phyloP scores from a whole-genome alignment of 2,888 invertebrate genomes.

The Pseudococcus viburni region DNA sequence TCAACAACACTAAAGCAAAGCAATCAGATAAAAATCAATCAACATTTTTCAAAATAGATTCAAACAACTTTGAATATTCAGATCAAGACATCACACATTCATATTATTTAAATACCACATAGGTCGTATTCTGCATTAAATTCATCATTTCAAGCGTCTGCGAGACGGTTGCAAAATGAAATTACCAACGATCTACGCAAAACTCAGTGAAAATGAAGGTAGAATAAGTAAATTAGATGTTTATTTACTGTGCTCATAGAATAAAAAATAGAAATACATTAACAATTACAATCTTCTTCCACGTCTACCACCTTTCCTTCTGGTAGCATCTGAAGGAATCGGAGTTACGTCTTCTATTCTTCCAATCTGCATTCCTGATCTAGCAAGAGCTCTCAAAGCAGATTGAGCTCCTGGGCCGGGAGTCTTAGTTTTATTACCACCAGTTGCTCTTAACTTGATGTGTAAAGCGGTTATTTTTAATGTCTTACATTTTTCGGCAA shows the following conservation, averaged over 20 bases:
- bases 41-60: too few species aligned
- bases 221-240: constrained; percentile 9
- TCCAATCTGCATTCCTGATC: constrained; percentile 99
- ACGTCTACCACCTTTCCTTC: constrained; percentile 99
- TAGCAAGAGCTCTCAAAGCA: constrained; percentile 96
- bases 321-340: constrained; percentile 98
- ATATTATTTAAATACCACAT: not conserved
- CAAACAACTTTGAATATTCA: too few species aligned
- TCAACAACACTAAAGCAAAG: too few species aligned
- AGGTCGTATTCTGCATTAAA: too few species aligned
- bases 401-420: constrained; percentile 99
- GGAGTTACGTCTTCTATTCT: constrained; percentile 99
- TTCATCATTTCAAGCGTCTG: not conserved
- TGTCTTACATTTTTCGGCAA: constrained; percentile 97
- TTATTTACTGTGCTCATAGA: constrained; percentile 37
- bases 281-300: constrained; percentile 93
- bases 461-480: constrained; percentile 98
- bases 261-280: constrained; percentile 60
- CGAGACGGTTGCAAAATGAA: not conserved
- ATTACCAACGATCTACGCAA: not conserved
- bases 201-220: not conserved
- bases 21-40: too few species aligned
- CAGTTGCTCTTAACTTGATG: constrained; percentile 98
- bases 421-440: constrained; percentile 98
- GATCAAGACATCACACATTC: too few species aligned